phyloP scores from a whole-genome alignment of 92 coral and sea anemone genomes.

The Actinostola sp. region DNA sequence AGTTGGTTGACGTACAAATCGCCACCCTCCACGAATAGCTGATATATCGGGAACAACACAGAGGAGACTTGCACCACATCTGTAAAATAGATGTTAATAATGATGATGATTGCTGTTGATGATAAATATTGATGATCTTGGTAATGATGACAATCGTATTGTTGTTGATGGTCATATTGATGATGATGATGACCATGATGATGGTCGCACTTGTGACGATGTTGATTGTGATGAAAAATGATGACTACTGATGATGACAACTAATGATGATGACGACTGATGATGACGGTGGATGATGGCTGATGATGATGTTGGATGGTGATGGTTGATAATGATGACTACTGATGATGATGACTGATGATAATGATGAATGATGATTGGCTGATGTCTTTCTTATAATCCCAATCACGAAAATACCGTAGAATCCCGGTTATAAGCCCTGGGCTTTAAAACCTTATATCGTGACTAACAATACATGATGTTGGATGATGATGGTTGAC shows the following conservation, averaged over 20 bases:
- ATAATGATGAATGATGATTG: background rate
- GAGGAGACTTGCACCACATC: slow-evolving; percentile 93
- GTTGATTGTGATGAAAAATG: background rate
- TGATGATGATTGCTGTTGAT: background rate
- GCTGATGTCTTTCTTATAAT: too few relatives aligned
- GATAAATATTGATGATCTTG: background rate
- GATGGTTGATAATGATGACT: background rate
- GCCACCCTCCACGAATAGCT: slow-evolving; percentile 96
- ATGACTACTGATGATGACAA: background rate
- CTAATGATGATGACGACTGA: background rate
- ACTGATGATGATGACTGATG: background rate
- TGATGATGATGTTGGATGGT: background rate
- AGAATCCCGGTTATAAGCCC: too few relatives aligned
- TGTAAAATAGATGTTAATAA: slow-evolving; percentile 22
- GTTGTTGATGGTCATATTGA: background rate
- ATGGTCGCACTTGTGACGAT: background rate
- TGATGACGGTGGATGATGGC: background rate
- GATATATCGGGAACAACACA: slow-evolving; percentile 99
- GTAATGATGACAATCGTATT: background rate
- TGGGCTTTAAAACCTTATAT: too few relatives aligned
- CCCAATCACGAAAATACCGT: too few relatives aligned
- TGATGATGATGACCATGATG: background rate
- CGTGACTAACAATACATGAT: too few relatives aligned
- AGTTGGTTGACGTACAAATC: slow-evolving; percentile 96
- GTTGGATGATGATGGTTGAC: background rate